Evolutionary conservation across 2,797 vertebrate species (phyloP).

Genomic region (Coregonus sp.): DNA sequence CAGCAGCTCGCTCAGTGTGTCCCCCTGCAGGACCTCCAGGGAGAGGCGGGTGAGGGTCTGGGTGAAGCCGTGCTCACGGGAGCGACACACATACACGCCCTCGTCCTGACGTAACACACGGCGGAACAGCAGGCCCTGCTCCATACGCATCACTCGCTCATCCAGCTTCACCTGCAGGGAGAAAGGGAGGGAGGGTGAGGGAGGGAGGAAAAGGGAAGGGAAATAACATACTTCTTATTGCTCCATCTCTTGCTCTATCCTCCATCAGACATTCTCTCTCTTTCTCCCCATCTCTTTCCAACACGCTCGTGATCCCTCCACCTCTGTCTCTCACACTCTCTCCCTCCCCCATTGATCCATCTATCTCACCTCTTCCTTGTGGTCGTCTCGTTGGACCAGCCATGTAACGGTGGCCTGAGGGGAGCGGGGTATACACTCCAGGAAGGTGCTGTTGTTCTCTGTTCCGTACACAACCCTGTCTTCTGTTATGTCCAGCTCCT

Average conservation of each 20-base stretch:
- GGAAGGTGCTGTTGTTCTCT: conserved; percentile 93
- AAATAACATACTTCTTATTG: background rate
- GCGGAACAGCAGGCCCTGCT: conserved; percentile 88
- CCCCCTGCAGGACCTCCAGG: conserved; percentile 80
- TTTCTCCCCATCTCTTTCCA: background rate
- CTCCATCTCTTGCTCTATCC: background rate
- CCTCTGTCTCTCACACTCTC: background rate
- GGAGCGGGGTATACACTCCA: conserved; percentile 87
- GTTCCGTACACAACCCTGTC: conserved; percentile 83
- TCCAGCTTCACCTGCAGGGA: conserved; percentile 86
- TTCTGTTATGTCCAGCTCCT: conserved; percentile 73
- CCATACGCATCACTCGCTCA: conserved; percentile 82
- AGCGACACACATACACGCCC: conserved; percentile 85
- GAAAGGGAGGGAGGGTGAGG: background rate
- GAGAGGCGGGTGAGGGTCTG: conserved; percentile 80
- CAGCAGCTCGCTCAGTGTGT: conserved; percentile 79
- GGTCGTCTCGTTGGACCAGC: conserved; percentile 83
- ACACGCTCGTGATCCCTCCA: background rate
- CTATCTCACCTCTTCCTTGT: conserved; percentile 82
- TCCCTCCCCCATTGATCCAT: background rate
- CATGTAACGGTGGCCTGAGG: conserved; percentile 87
- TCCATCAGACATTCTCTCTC: background rate
- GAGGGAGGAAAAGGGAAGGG: background rate
- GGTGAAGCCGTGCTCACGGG: conserved; percentile 86
- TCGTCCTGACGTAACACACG: conserved; percentile 81